Conservation (phyloP, 1,140 invertebrate genomes). For the Caenorhabditis elegans region DNA sequence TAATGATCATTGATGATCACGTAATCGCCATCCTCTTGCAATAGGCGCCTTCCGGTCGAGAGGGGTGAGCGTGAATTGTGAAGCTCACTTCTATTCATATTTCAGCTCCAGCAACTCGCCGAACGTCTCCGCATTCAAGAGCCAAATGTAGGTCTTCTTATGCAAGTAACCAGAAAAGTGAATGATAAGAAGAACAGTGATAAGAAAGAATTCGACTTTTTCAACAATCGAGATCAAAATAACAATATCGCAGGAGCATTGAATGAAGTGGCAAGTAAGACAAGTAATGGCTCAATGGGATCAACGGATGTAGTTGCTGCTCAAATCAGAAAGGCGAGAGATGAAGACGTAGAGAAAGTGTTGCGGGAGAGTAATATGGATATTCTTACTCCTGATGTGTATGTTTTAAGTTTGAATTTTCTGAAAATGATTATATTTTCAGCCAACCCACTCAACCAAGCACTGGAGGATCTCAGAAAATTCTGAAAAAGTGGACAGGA, state of each 20-base stretch:
- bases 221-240: not conserved
- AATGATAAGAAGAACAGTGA: not conserved
- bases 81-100: too few relatives aligned
- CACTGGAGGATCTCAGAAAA: not conserved
- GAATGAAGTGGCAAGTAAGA: not conserved
- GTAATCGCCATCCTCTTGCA: too few relatives aligned
- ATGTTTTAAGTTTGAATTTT: not conserved
- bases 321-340: not conserved
- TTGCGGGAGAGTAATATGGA: not conserved
- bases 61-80: too few relatives aligned
- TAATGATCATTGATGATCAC: too few relatives aligned
- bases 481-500: not conserved
- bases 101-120: not conserved
- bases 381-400: not conserved
- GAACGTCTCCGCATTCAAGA: not conserved
- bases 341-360: conserved; percentile 4
- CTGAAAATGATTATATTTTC: not conserved
- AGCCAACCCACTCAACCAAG: not conserved
- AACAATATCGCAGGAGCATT: not conserved
- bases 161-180: conserved; percentile 6
- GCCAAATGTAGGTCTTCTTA: not conserved
- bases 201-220: not conserved
- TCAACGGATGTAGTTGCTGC: not conserved
- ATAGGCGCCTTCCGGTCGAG: too few relatives aligned
- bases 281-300: not conserved